These are phyloP conservation scores for Heteronetta atricapilla DNA, from an alignment of 2,113 vertebrate genomes.

Conservation along the genomic window DNA sequence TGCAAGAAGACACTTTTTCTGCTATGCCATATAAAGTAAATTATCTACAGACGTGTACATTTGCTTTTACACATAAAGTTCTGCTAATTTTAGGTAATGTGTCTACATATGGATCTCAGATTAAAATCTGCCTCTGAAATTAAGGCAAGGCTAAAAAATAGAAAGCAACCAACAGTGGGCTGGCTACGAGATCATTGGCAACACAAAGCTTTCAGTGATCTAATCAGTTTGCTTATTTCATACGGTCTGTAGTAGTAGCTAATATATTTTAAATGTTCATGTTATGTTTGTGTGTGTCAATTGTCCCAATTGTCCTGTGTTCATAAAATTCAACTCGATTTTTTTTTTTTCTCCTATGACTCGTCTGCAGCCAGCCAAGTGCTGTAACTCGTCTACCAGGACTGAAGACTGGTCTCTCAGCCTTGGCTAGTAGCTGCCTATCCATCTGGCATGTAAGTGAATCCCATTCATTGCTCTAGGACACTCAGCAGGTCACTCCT, in stretches of 20 bases:
- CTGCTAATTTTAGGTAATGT: slow-evolving; percentile 22
- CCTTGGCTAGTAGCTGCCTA: not conserved
- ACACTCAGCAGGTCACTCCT: not conserved
- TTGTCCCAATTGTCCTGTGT: not conserved
- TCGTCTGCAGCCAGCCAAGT: not conserved
- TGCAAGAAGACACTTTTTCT: slow-evolving; percentile 13
- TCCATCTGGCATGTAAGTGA: not conserved
- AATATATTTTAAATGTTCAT: not conserved
- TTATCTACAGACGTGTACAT: slow-evolving; percentile 11
- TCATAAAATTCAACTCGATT: not conserved
- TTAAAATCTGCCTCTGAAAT: not conserved
- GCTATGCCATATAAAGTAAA: slow-evolving; percentile 54
- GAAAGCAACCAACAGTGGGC: not conserved
- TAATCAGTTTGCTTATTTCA: not conserved
- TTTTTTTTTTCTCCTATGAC: not conserved
- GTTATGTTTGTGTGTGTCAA: not conserved
- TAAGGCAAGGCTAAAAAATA: not conserved
- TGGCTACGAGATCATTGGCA: not conserved
- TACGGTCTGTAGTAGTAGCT: not conserved
- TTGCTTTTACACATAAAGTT: slow-evolving; percentile 35
- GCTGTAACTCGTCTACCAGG: not conserved
- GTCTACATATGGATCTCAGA: not conserved
- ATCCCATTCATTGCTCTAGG: not conserved
- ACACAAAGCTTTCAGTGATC: not conserved
- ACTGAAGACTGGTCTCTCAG: not conserved